Conservation (phyloP, 2,113 vertebrate genomes). For the Tragelaphus buxtoni region DNA sequence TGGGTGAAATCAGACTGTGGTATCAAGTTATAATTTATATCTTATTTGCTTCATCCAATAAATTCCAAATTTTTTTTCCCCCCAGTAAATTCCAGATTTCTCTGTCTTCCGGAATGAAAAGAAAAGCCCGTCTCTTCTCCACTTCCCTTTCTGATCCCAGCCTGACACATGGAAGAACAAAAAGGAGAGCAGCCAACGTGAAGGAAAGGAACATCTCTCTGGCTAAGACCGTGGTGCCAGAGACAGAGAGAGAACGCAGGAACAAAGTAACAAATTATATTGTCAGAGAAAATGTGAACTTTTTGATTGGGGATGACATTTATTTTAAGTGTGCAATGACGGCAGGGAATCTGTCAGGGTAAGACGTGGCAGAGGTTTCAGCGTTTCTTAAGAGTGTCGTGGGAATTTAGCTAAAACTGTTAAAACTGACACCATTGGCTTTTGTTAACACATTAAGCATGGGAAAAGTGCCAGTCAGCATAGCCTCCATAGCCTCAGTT, state of each 20-base stretch:
- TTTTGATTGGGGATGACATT: slow-evolving; percentile 89
- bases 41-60: background rate
- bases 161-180: slow-evolving; percentile 45
- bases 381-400: slow-evolving; percentile 89
- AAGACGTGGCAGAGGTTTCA: slow-evolving; percentile 90
- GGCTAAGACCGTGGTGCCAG: slow-evolving; percentile 49
- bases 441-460: slow-evolving; percentile 93
- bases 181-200: slow-evolving; percentile 62
- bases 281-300: slow-evolving; percentile 88
- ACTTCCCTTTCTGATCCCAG: slow-evolving; percentile 7
- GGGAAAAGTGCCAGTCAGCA: slow-evolving; percentile 96
- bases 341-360: slow-evolving; percentile 89
- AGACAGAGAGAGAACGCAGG: slow-evolving; percentile 77
- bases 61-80: background rate
- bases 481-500: slow-evolving; percentile 84
- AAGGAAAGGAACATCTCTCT: slow-evolving; percentile 59
- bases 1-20: background rate
- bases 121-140: slow-evolving; percentile 22
- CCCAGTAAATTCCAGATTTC: background rate
- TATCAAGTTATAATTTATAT: background rate
- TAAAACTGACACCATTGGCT: slow-evolving; percentile 93
- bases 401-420: slow-evolving; percentile 92
- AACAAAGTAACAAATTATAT: slow-evolving; percentile 88
- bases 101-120: background rate
- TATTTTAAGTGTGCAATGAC: slow-evolving; percentile 88